Evolutionary conservation across 2,888 invertebrate genomes (phyloP).

Genomic region (Axea sp.): DNA sequence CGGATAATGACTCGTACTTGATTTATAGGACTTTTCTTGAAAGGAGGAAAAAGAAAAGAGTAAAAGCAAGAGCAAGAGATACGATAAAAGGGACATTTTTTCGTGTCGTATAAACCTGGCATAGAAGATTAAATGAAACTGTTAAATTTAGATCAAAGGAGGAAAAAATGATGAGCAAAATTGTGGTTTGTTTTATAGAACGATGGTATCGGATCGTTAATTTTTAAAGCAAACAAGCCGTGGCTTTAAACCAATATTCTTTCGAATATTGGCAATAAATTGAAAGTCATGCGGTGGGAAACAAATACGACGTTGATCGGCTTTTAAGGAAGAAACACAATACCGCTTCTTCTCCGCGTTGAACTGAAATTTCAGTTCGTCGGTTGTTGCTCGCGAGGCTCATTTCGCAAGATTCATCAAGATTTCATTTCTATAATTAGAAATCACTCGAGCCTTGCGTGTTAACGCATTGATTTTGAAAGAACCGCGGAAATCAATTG

Average conservation of each 20-base stretch:
- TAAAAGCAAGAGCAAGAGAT: too few species aligned
- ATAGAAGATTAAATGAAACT: too few species aligned
- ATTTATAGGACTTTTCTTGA: too few species aligned
- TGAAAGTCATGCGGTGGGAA: constrained; percentile 24
- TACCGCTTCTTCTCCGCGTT: too few species aligned
- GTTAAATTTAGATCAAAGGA: constrained; percentile 47
- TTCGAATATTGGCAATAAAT: constrained; percentile 18
- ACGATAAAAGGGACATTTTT: too few species aligned
- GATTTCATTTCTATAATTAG: constrained; percentile 14
- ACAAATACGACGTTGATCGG: constrained; percentile 9
- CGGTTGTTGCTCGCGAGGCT: too few species aligned
- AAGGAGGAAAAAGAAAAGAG: too few species aligned
- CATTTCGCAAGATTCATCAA: too few species aligned
- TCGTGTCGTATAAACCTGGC: too few species aligned
- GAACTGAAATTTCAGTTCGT: too few species aligned
- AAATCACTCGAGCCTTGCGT: background rate
- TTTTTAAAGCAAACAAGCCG: constrained; percentile 40
- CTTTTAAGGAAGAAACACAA: background rate
- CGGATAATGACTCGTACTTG: too few species aligned
- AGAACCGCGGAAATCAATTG: constrained; percentile 1
- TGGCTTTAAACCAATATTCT: constrained; percentile 29
- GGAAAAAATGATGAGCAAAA: constrained; percentile 21
- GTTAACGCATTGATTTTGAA: constrained; percentile 1
- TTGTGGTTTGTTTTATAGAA: constrained; percentile 22
- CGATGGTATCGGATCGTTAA: constrained; percentile 33